Evolutionary conservation across 2,797 vertebrate genomes (phyloP).

Genomic region (Eidolon dupreanum): DNA sequence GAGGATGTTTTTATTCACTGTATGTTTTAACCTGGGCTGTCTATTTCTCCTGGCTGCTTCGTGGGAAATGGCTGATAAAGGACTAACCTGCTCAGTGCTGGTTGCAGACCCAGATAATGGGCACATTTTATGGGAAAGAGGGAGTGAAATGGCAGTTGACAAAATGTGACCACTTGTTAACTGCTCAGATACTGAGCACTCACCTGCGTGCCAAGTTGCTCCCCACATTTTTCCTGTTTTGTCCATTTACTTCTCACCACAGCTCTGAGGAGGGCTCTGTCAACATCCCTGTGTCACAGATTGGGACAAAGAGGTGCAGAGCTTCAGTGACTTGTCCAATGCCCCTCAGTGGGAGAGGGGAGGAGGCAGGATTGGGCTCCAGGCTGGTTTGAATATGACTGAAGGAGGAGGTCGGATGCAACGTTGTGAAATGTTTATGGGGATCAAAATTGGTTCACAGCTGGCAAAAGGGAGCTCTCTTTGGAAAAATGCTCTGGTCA

Average conservation of each 20-base stretch:
- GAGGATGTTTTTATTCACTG: neutral
- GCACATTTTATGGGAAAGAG: neutral
- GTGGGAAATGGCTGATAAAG: neutral
- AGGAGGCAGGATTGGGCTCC: neutral
- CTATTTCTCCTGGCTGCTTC: neutral
- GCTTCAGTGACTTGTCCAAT: neutral
- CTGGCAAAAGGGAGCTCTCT: neutral
- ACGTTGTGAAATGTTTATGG: neutral
- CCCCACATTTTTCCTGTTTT: accelerated
- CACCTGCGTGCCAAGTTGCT: neutral
- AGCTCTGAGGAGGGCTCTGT: neutral
- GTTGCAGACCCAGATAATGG: neutral
- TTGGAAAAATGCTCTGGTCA: neutral
- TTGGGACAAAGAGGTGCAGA: neutral
- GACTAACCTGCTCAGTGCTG: neutral
- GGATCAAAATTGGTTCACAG: neutral
- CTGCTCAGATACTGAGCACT: neutral
- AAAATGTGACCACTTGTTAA: accelerated
- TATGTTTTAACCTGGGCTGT: neutral
- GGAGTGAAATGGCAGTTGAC: no score
- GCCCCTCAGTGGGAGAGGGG: neutral
- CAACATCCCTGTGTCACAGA: neutral
- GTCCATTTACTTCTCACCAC: neutral
- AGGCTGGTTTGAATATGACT: neutral
- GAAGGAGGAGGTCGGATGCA: neutral